A percentile compares a stretch with the other conserved stretches of the same genome.
These are phyloP conservation scores for Hucho hucho DNA, from an alignment of 2,113 vertebrate genomes.

Conservation along the genomic window DNA sequence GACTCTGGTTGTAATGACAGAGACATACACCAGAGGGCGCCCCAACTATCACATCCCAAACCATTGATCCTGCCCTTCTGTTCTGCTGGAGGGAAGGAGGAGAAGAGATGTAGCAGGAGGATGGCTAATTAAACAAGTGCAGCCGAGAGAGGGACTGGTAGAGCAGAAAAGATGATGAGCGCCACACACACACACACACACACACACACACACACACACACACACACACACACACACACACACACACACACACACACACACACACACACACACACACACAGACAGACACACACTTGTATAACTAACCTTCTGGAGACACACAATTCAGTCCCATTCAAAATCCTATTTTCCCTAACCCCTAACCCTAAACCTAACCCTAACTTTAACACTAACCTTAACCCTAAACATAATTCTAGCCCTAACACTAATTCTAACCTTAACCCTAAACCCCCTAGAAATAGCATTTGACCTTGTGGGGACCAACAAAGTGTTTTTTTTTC, in stretches of 20 bases:
- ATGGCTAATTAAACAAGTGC: background rate
- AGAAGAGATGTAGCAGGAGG: conserved; percentile 8
- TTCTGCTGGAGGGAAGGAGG: background rate
- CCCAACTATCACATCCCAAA: background rate
- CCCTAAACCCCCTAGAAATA: too few species aligned
- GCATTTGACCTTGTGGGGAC: too few species aligned
- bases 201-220: background rate
- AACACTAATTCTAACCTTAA: too few species aligned
- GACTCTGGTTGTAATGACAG: background rate
- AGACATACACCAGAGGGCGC: background rate
- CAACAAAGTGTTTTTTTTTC: too few species aligned
- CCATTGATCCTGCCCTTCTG: background rate
- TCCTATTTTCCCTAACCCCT: too few species aligned
- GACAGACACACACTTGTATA: too few species aligned
- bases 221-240: background rate
- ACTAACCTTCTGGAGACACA: too few species aligned
- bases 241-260: background rate
- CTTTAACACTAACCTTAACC: too few species aligned
- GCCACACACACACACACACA: background rate
- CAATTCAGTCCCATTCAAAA: too few species aligned
- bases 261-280: background rate
- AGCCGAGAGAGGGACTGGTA: background rate
- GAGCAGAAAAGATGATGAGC: background rate
- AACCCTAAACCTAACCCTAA: too few species aligned
- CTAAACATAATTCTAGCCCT: too few species aligned